Evolutionary conservation across 2,888 invertebrate species (phyloP), one percentile per base, ranked within the genome.

Genomic region (Pyralis farinalis): DNA sequence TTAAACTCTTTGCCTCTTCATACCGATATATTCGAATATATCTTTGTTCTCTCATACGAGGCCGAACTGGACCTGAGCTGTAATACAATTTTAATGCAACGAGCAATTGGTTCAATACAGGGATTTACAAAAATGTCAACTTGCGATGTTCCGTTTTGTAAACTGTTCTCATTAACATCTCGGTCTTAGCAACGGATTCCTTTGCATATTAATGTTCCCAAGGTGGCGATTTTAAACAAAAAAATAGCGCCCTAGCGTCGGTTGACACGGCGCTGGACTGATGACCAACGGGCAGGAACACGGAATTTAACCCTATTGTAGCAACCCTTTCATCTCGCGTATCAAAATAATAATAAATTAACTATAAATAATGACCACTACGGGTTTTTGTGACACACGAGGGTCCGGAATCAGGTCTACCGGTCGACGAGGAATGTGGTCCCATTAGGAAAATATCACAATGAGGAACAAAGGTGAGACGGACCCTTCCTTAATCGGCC

Each of bases 261-360:
- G 64, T 53, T 49, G 58, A 58, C 58, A 57, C 55, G 47, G 51
- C 51, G 55, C 59, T 55, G 50, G 54, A 58, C 53, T 63, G 55
- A 55, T 74, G 75, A 68, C 81, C 79, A 78, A 77, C 81, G 74
- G 81, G 63, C 67, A 61, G 64, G 66, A 74, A 83, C 73, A 71
- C 80, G 82, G 84, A 82, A 82, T 76, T 63, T 60, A 31, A 49
- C 49, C 51, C 64, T 52, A 74, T 81, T 78, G 76, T 79, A 58
- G 47, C 51, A 70, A 80, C 85, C 86, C 86, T 82, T 83, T 85
- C 79, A 81, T 78, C 80, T 72, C 75, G 55, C 74, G 74, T 84
- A 86, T 87, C 84, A 83, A 85, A 86, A 86, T 87, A 86, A 86
- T 85, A 86, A 85, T 85, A 83, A 84, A 86, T 85, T 84, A 82